phyloP scores from a whole-genome alignment of 2,113 vertebrate genomes.

The Terrapene triunguis region DNA sequence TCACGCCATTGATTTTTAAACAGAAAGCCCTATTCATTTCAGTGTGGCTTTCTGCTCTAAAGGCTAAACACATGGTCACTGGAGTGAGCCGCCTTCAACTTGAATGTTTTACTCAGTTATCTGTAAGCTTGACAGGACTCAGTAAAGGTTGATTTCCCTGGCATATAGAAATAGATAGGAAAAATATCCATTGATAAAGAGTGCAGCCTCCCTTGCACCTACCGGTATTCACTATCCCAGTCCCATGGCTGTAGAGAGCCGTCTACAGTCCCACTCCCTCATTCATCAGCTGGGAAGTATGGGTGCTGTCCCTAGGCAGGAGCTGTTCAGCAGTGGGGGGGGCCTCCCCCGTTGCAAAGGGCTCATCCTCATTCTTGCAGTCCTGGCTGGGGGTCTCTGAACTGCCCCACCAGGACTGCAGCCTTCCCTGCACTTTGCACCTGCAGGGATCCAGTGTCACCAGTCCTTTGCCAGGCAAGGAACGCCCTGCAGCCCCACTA shows the following conservation, averaged over 20 bases:
- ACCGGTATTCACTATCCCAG: neutral
- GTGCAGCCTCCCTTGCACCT: neutral
- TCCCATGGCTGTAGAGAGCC: neutral
- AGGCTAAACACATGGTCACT: neutral
- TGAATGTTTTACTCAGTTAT: neutral
- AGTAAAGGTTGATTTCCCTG: neutral
- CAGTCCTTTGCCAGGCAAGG: neutral
- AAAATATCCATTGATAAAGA: neutral
- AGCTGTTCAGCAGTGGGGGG: neutral
- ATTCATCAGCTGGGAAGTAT: neutral
- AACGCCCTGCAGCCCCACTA: neutral
- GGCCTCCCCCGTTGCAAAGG: neutral
- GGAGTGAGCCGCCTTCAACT: neutral
- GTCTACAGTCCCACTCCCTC: neutral
- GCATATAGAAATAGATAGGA: neutral
- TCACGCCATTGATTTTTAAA: slow-evolving; percentile 41
- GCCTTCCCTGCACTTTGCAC: neutral
- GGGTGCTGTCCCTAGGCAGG: neutral
- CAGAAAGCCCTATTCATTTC: neutral
- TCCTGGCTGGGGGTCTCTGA: neutral
- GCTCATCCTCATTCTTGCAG: neutral
- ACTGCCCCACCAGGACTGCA: neutral
- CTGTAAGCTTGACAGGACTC: neutral
- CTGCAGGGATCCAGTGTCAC: neutral
- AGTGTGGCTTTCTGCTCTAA: neutral